These are phyloP conservation scores for Sericinus montela DNA, from an alignment of 2,888 invertebrate genomes.

Conservation along the genomic window DNA sequence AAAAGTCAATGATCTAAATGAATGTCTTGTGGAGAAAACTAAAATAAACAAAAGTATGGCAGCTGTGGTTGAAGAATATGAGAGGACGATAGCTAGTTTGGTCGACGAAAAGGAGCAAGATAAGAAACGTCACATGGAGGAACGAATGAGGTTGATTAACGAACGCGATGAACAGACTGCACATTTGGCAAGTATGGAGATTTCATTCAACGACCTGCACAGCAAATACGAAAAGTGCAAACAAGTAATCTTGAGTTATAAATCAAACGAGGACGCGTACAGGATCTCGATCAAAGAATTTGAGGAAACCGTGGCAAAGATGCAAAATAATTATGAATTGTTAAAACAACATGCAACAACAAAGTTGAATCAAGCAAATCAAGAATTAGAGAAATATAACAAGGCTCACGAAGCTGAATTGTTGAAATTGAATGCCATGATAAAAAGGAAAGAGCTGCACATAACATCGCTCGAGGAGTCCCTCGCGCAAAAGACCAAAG, in stretches of 20 bases:
- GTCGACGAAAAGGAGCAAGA: constrained; percentile 86
- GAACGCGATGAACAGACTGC: constrained; percentile 81
- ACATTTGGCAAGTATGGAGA: constrained; percentile 81
- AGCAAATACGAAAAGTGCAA: constrained; percentile 84
- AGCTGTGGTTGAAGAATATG: constrained; percentile 86
- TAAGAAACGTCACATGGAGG: constrained; percentile 77
- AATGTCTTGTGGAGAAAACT: constrained; percentile 57
- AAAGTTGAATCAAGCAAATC: constrained; percentile 86
- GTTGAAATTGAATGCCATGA: constrained; percentile 90
- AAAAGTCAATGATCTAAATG: constrained; percentile 60
- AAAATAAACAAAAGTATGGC: constrained; percentile 79
- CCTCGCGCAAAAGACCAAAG: constrained; percentile 91
- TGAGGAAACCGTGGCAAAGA: constrained; percentile 83
- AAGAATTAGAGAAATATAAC: constrained; percentile 87
- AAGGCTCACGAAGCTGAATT: constrained; percentile 88
- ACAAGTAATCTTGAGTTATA: constrained; percentile 75
- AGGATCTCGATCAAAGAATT: constrained; percentile 83
- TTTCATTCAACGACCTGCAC: constrained; percentile 81
- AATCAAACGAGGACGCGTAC: constrained; percentile 83
- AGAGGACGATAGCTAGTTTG: constrained; percentile 87
- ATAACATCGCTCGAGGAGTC: constrained; percentile 89
- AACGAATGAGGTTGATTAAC: constrained; percentile 70
- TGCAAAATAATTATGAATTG: constrained; percentile 91
- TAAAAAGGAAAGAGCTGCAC: constrained; percentile 92
- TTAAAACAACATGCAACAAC: constrained; percentile 93